Percentiles rank a stretch among this genome's conserved stretches.
phyloP scores from a whole-genome alignment of 2,113 vertebrate species.

The Epinephelus moara region DNA sequence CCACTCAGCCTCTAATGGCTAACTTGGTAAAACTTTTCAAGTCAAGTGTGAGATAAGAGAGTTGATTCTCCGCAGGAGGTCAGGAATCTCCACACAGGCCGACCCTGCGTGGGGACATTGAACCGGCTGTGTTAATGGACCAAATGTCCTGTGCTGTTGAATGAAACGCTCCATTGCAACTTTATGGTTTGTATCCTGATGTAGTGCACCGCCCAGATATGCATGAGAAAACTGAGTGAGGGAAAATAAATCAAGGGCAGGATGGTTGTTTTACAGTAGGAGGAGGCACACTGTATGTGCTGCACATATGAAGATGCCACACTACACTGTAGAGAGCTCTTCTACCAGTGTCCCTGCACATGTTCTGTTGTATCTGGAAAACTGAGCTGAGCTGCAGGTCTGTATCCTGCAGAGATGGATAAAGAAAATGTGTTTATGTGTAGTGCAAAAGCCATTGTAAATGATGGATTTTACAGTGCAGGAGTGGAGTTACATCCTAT shows the following conservation, averaged over 20 bases:
- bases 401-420: constrained; percentile 7
- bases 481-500: constrained; percentile 17
- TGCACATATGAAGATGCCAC: background rate
- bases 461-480: constrained; percentile 37
- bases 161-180: constrained; percentile 63
- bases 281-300: background rate
- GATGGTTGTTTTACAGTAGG: constrained; percentile 44
- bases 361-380: background rate
- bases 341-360: background rate
- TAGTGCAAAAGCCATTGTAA: constrained; percentile 7
- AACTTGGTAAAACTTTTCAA: constrained; percentile 26
- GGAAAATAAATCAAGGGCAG: constrained; percentile 43
- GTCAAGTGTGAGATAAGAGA: constrained; percentile 18
- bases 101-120: constrained; percentile 16
- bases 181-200: constrained; percentile 57
- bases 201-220: constrained; percentile 30
- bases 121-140: constrained; percentile 52
- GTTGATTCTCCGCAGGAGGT: constrained; percentile 40
- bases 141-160: constrained; percentile 32
- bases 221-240: constrained; percentile 34
- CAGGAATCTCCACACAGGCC: constrained; percentile 13
- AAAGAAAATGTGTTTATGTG: constrained; percentile 9
- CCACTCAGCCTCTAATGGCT: background rate
- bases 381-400: constrained; percentile 1
- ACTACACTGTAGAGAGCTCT: background rate